These are phyloP conservation scores for Microchirus variegatus DNA, from an alignment of 2,797 vertebrate genomes.

Conservation along the genomic window DNA sequence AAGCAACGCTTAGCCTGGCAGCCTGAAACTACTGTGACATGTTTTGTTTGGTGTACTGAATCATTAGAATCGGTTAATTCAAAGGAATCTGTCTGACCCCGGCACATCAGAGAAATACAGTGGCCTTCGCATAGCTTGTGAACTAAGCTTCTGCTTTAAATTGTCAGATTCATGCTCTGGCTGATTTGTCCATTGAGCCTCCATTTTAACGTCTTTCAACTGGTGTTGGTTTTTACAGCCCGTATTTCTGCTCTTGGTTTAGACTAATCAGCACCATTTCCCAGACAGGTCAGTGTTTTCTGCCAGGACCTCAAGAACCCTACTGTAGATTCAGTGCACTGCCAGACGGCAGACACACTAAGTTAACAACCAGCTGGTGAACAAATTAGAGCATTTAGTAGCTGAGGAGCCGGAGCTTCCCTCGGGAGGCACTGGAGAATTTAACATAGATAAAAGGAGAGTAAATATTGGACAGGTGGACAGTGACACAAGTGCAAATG, in stretches of 20 bases:
- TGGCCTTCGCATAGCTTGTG: no score
- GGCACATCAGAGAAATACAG: no score
- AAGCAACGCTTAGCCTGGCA: no score
- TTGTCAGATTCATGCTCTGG: no score
- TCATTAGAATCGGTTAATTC: no score
- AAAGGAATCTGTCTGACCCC: no score
- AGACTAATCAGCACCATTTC: background rate
- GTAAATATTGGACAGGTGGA: background rate
- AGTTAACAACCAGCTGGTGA: background rate
- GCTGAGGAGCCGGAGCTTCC: background rate
- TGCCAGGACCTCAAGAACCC: background rate
- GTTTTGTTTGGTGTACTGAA: no score
- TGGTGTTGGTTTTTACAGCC: background rate
- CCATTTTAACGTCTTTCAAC: no score
- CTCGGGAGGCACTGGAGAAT: background rate
- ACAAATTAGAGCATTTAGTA: conserved; percentile 3
- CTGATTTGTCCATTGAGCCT: no score
- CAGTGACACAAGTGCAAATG: background rate
- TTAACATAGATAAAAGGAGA: background rate
- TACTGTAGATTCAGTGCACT: background rate
- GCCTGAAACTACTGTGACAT: no score
- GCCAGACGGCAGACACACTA: background rate
- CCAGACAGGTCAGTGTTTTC: background rate
- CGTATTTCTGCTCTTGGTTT: background rate
- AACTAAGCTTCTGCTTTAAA: no score